phyloP scores from a whole-genome alignment of 2,888 invertebrate genomes.

The Malthinus seriepunctatus region DNA sequence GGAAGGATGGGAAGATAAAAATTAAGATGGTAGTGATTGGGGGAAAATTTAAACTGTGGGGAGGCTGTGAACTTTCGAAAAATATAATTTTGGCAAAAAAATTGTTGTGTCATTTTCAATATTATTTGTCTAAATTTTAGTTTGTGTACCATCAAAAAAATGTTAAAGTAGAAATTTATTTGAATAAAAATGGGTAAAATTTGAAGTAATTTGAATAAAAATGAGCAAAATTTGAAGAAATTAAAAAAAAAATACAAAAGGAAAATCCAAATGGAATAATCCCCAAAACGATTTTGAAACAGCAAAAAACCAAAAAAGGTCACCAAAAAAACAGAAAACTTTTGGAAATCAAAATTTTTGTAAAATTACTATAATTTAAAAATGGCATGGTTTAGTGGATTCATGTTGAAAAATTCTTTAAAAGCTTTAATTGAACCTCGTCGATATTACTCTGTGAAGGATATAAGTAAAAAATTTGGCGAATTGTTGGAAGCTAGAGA shows the following conservation, averaged over 20 bases:
- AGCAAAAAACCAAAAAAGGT: neutral
- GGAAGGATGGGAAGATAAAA: constrained; percentile 5
- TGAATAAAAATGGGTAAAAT: neutral
- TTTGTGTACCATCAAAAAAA: no score
- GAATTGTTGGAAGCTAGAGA: constrained; percentile 30
- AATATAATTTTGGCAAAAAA: no score
- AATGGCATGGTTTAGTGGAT: neutral
- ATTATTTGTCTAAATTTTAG: no score
- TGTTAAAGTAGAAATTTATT: no score
- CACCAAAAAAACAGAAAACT: neutral
- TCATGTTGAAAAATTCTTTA: constrained; percentile 2
- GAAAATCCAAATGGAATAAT: neutral
- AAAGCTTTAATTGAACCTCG: neutral
- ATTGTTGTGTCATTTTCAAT: no score
- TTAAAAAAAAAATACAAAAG: neutral
- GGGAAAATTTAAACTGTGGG: no score
- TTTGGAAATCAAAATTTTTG: no score
- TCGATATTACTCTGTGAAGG: constrained; percentile 2
- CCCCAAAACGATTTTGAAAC: neutral
- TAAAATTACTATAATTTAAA: neutral
- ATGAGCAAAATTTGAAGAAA: neutral
- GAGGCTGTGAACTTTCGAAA: no score
- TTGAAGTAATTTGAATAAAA: no score
- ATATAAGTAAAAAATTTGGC: constrained; percentile 19
- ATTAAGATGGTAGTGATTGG: neutral